Evolutionary conservation across 2,113 vertebrate species (phyloP), one percentile per base, ranked within the genome.

Genomic region (Gila orcuttii): DNA sequence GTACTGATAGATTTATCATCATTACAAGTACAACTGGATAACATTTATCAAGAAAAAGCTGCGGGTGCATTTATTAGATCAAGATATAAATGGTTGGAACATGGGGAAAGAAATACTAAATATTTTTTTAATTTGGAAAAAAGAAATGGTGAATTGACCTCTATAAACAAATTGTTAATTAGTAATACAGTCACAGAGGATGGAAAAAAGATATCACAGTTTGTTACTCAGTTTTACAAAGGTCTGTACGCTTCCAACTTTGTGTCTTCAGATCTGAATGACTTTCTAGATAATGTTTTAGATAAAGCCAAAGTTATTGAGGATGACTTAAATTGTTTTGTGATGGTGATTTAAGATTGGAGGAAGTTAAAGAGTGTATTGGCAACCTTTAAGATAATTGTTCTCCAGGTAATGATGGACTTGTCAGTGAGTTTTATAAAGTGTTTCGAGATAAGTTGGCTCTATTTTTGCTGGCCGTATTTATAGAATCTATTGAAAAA

Each of bases 171-270:
- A 68, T 36, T 33, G 31, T 33, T 33, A 33, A 33, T 33, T 33
- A 33, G 2, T 33, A 2, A 33, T 69, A 21, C 17, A 69, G 15
- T 69, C 6, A 69, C 6, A 69, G 66, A 36, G 0, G 33, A 36
- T 36, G 33, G 4, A 36, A 36, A 36, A 36, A 69, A 7, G 31
- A 69, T 69, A 42, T 42, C 69, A 42, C 2, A n/a, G 1, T 42
- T 42, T 73, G 69, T 42, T 42, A 23, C 69, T 39, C 69, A 73
- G 36, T 73, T 73, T 73, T 73, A 73, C n/a, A 73, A 73, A 42
- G 3, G n/a, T 23, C 19, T 45, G 7, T 73, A 45, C 11, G 12
- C 69, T 42, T 11, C 36, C 7, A 73, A 21, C 23, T 21, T 12
- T 10, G 8, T 73, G 10, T 23, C 33, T 39, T 3, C 8, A n/a